phyloP scores from a whole-genome alignment of 2,797 vertebrate genomes.

The Neomorphus geoffroyi region DNA sequence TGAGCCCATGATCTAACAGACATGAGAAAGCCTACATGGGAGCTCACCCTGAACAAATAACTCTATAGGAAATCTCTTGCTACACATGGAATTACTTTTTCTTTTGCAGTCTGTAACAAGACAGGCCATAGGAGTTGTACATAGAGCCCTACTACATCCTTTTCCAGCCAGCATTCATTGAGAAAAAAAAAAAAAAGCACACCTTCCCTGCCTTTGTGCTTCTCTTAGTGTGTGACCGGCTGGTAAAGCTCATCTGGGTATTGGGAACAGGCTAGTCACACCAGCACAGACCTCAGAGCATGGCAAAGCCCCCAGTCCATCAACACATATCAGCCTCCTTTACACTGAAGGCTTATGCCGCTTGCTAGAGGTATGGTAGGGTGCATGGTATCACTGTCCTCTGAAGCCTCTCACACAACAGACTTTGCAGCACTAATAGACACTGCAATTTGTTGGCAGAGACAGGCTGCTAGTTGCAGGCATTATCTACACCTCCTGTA shows the following conservation, averaged over 20 bases:
- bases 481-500: not conserved
- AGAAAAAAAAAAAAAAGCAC: not conserved
- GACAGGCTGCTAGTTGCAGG: not conserved
- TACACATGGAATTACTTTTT: not conserved
- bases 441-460: not conserved
- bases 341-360: not conserved
- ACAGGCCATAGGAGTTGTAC: not conserved
- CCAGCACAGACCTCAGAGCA: not conserved
- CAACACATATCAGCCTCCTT: not conserved
- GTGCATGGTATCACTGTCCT: not conserved
- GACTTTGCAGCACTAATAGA: not conserved
- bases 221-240: not conserved
- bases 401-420: not conserved
- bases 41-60: not conserved
- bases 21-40: not conserved
- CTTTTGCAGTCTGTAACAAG: not conserved
- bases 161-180: not conserved
- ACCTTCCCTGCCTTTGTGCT: not conserved
- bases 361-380: too few species aligned
- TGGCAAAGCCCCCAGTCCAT: not conserved
- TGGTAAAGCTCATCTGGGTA: not conserved
- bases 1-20: not conserved
- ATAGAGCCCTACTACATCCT: not conserved
- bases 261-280: not conserved
- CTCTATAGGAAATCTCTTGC: not conserved